Evolutionary conservation across 2,888 invertebrate genomes (phyloP), one percentile per base, ranked within the genome.

Genomic region (Camponotus fellah): DNA sequence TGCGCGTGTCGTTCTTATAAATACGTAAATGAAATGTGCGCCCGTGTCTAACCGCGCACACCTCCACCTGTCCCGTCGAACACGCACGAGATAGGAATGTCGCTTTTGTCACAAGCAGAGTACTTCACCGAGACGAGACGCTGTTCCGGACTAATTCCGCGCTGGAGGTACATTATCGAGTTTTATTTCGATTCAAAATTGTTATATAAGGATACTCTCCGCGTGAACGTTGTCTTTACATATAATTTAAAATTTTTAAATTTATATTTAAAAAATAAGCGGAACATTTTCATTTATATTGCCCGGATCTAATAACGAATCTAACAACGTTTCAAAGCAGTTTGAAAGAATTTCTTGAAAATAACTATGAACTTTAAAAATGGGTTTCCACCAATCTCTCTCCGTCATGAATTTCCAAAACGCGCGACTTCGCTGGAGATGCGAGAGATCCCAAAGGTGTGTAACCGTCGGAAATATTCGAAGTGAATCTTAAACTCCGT

Each of bases 21-120:
- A 62, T 71, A 82, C 66, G 75, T 68, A 77, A 83, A 65, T 84
- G 83, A 86, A 83, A 85, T 85, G 71, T 72, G 81, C 46, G 17
- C 40, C 66, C 26, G 49, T 21, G 34, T 43, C 62, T 72, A 71
- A 64, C 64, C 79, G 43, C 69, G 58, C 58, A 17, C 58, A 17
- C 46, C 79, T 71, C 37, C 79, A 71, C 60, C 72, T 71, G 71
- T 79, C 71, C 72, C 60, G 79, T 21, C 46, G 21, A 79, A 71
- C 60, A 26, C 71, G 46, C 71, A 37, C 79, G 46, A 72, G 79
- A 71, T 72, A 34, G 72, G 60, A 80, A 72, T 80, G 60, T 62
- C 60, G 71, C 58, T 49, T 46, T 71, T 49, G 60, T 71, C 79
- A 26, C 60, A 14, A 26, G 46, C 12, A 14, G 6, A 10, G 26